Percentiles rank a stretch among this genome's conserved stretches.
These are phyloP conservation scores for Xestia c-nigrum DNA, from an alignment of 2,888 invertebrate species.

Conservation along the genomic window DNA sequence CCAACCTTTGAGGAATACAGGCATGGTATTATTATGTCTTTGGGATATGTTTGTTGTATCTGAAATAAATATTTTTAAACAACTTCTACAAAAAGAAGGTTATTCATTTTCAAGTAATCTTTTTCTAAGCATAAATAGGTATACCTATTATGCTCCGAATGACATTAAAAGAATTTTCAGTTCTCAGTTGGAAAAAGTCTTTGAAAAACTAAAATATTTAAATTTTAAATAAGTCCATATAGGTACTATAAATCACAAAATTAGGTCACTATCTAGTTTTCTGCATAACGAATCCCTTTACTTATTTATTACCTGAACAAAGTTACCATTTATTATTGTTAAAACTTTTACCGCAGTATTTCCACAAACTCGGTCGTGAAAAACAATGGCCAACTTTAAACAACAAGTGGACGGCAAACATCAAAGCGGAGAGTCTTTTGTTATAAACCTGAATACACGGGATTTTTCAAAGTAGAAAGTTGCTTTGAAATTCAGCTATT, in stretches of 20 bases:
- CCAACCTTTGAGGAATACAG: not conserved
- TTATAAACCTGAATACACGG: not conserved
- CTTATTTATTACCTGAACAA: not conserved
- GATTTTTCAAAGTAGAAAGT: not conserved
- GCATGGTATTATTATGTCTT: not conserved
- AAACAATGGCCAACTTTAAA: conserved; percentile 32
- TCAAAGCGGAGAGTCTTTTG: conserved; percentile 30
- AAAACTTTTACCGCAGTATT: conserved; percentile 12
- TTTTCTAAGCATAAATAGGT: not conserved
- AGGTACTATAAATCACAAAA: not conserved
- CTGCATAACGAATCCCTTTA: not conserved
- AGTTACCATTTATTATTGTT: not conserved
- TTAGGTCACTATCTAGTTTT: not conserved
- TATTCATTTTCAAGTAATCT: not conserved
- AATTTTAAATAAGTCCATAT: not conserved
- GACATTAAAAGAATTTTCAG: not conserved
- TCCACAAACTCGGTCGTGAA: conserved; percentile 2
- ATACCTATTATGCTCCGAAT: not conserved
- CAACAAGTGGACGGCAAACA: conserved; percentile 15
- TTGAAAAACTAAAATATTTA: not conserved
- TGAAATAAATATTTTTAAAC: not conserved
- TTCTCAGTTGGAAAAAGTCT: not conserved
- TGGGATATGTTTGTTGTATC: not conserved
- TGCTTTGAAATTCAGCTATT: conserved; percentile 14
- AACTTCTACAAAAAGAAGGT: too few relatives aligned